Base-by-base conservation (phyloP, 1,140 invertebrate species). In the Marisa cornuarietis region DNA sequence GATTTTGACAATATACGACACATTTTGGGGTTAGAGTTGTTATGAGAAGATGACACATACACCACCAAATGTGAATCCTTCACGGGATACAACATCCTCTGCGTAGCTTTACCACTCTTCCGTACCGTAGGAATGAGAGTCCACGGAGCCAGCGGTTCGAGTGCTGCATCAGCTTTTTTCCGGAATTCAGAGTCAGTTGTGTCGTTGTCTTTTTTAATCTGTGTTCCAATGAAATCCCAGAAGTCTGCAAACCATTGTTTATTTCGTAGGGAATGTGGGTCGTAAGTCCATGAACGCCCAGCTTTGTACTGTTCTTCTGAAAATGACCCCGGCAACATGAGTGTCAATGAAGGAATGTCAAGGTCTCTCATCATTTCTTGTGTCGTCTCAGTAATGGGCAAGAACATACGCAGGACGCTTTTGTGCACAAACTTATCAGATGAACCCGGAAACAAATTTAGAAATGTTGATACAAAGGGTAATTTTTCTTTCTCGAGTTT, bases 1-100 rank as follows among this genome's bases (percentile, higher is more conserved):
- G 16, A 65, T 54, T 18, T 51, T 42, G 31, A 42, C 31, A 77
- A 54, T 4, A 77, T 42, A 5, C 31, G 7, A 42, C 26, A 69
- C 31, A 77, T 11, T 14, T 8, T 24, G 2, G 54, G 10, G 26
- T 77, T n/a, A n/a, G 42, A 18, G 9, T 20, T 22, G 24, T 77
- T 61, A 16, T 42, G 0, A n/a, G 76, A 24, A 9, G 6, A 42
- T 51, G 62, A 20, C 5, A 77, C n/a, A 54, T 68, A 52, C 18
- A 77, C 63, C 22, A 77, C 65, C 31, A 65, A 76, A 49, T 22
- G n/a, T 42, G 31, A 9, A 20, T 77, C 20, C n/a, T 77, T 77
- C 26, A 77, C 20, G 13, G 76, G 76, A 26, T 68, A 77, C 22
- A 86, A n/a, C 31, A 84, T 71, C 51, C 80, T 77, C 11, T 82